A percentile compares a stretch with the other conserved stretches of the same genome.
These are phyloP conservation scores for Sebastes ruberrimus DNA, from an alignment of 2,797 vertebrate genomes.

Conservation along the genomic window DNA sequence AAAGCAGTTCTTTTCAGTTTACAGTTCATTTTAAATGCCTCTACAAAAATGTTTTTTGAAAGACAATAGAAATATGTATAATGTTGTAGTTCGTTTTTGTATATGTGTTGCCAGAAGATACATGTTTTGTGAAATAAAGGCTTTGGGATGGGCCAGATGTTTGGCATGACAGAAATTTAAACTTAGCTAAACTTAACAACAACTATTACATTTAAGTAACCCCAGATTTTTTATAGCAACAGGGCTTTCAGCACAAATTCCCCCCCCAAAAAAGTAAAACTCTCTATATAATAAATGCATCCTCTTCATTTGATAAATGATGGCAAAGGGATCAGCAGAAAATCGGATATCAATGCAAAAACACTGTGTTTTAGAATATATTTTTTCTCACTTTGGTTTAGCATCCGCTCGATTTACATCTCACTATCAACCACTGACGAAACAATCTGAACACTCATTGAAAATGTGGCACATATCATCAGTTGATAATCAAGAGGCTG, in stretches of 20 bases:
- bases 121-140: background rate
- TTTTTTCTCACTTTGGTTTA: background rate
- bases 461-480: slow-evolving; percentile 27
- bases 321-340: background rate
- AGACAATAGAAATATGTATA: background rate
- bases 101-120: background rate
- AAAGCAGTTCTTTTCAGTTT: background rate
- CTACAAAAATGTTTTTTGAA: background rate
- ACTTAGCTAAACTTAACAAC: background rate
- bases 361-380: background rate
- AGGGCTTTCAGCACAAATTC: no score
- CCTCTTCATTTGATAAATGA: background rate
- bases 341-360: background rate
- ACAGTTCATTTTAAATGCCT: background rate
- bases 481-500: slow-evolving; percentile 23
- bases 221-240: background rate
- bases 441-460: background rate
- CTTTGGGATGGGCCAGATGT: background rate
- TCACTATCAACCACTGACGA: background rate
- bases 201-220: background rate
- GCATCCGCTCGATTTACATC: background rate
- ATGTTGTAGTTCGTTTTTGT: background rate
- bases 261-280: accelerated
- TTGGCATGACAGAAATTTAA: background rate
- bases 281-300: no score